These are phyloP conservation scores for Vanessa tameamea DNA, from an alignment of 1,140 invertebrate genomes.

Conservation along the genomic window DNA sequence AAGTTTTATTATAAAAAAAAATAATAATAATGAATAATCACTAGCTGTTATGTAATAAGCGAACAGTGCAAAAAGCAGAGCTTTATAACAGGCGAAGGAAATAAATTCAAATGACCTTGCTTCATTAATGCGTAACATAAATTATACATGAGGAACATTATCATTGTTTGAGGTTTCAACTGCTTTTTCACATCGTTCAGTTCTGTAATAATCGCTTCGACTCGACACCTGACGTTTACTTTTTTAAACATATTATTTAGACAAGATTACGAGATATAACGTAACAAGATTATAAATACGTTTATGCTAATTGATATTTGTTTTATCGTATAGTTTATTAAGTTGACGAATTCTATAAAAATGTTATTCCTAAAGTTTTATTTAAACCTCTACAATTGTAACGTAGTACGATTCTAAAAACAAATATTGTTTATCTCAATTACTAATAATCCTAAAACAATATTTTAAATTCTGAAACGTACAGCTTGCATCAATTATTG, in stretches of 20 bases:
- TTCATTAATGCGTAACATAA: conserved; percentile 73
- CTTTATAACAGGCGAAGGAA: conserved; percentile 47
- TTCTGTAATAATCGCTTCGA: conserved; percentile 20
- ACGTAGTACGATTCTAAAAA: too few relatives aligned
- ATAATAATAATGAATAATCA: conserved; percentile 31
- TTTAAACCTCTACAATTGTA: too few relatives aligned
- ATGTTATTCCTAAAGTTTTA: too few relatives aligned
- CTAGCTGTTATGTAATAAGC: conserved; percentile 39
- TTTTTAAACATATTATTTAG: conserved; percentile 16
- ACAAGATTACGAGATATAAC: not conserved
- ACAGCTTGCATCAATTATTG: too few relatives aligned
- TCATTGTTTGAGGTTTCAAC: conserved; percentile 57
- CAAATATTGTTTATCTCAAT: too few relatives aligned
- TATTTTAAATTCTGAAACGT: too few relatives aligned
- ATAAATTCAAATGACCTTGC: conserved; percentile 72
- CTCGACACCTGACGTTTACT: conserved; percentile 34
- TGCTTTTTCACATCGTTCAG: conserved; percentile 56
- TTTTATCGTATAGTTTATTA: too few relatives aligned
- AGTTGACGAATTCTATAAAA: too few relatives aligned
- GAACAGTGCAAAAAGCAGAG: conserved; percentile 27
- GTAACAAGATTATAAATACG: not conserved
- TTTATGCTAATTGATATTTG: not conserved
- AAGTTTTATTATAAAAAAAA: conserved; percentile 19
- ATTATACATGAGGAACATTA: conserved; percentile 73
- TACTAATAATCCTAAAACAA: too few relatives aligned